Base-by-base conservation (phyloP, 2,888 invertebrate genomes). In the Rhamphomyia laevipes region DNA sequence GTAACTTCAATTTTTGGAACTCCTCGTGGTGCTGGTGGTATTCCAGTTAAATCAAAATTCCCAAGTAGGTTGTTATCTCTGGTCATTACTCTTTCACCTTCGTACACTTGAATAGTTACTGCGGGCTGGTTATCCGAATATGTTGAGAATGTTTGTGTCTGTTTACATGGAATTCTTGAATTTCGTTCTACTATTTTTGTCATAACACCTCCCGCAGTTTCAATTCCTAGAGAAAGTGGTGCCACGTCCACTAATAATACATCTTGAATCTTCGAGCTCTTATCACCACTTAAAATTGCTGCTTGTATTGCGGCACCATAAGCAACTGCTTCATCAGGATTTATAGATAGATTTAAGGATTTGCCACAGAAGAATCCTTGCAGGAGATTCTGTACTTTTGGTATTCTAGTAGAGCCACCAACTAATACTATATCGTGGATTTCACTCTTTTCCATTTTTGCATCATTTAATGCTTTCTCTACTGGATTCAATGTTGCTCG, bases 31-130 rank as follows among this genome's bases (percentile, higher is more conserved):
- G 87, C 89, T n/a, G 95, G 94, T 2, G 95, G 93, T 63, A 96
- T 95, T 33, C 94, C 94, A 7, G 88, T 86, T 47, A 97, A 77
- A 68, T 96, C 92, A 71, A 97, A 97, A 67, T 90, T 95, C 49
- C 96, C 96, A 54, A 97, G 78, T 42, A 91, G 75, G 68, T 95
- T 90, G 75, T 94, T 94, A 69, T 92, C 92, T 63, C 86, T 89
- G 56, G 92, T 92, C 89, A 93, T 86, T 42, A 90, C 88, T 35
- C 88, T 73, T 68, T 86, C 86, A 30, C 86, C 86, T 64, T 87
- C 84, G 63, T 77, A 82, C 15, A 84, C 84, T 64, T 84, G 81
- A 52, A 86, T 79, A 21, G 78, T 79, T 42, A 86, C 85, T 1
- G 77, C 84, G 1, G 83, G 76, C 66, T 89, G 88, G 69, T 87